Evolutionary conservation across 2,797 vertebrate genomes (phyloP).

Genomic region (Pangasius sanitwongsei): DNA sequence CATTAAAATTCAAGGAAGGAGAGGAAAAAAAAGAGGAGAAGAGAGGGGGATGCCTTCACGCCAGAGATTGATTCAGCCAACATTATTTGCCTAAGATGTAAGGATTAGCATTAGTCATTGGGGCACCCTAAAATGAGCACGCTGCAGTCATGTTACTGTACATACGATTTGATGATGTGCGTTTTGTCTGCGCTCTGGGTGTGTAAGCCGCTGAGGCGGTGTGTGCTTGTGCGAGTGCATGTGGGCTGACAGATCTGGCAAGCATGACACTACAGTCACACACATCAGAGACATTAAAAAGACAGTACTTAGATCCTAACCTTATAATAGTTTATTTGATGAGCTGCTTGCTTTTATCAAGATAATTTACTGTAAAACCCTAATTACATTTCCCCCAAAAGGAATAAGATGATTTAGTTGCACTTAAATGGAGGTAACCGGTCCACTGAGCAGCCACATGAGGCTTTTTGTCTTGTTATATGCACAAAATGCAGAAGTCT

Average conservation of each 20-base stretch:
- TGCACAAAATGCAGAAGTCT: constrained; percentile 29
- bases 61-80: constrained; percentile 56
- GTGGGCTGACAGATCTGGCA: constrained; percentile 31
- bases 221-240: constrained; percentile 22
- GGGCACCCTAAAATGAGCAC: constrained; percentile 43
- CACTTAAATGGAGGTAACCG: constrained; percentile 21
- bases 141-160: constrained; percentile 39
- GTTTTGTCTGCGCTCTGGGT: constrained; percentile 21
- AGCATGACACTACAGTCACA: constrained; percentile 43
- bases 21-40: constrained; percentile 56
- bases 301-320: constrained; percentile 11
- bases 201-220: constrained; percentile 38
- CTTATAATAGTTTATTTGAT: constrained; percentile 19
- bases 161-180: constrained; percentile 16
- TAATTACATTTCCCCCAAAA: constrained; percentile 17
- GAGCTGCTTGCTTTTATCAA: constrained; percentile 15
- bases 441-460: constrained; percentile 24
- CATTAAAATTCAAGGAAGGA: constrained; percentile 65
- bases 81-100: constrained; percentile 54
- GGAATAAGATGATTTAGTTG: constrained; percentile 31
- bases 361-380: constrained; percentile 36
- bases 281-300: constrained; percentile 39
- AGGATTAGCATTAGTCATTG: constrained; percentile 56
- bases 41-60: constrained; percentile 57
- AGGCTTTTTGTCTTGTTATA: constrained; percentile 38